Base-by-base conservation (phyloP, 92 coral and sea anemone genomes). In the Epizoanthus rinbou region DNA sequence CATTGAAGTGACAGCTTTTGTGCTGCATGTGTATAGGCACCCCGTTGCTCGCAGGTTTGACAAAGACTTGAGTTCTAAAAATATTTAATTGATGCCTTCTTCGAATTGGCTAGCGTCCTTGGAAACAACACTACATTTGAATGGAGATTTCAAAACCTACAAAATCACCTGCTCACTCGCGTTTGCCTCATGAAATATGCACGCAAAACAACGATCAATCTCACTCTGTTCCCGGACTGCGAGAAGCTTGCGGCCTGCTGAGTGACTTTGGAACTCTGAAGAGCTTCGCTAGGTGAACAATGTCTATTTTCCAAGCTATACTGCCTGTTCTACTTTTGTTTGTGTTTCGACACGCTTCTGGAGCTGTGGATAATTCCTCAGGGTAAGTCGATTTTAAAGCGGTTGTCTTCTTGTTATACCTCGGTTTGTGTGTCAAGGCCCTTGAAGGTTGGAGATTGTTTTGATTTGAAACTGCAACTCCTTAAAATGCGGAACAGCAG, bases 141-240 rank as follows among this genome's bases (percentile, higher is more conserved):
- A 78, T 78, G 41, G 50, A 14, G 66, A 78, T 62, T 65, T 78
- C 25, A 23, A 62, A 62, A 67, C 73, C 58, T 19, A 43, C 56
- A 58, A 78, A 78, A 78, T 60, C 82, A 78, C 82, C 82, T 78
- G 82, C 28, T 57, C 21, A 43, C 3, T 4, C 9, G 47, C 21
- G 22, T 78, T 50, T 60, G 41, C 21, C 43, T 78, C 82, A 78
- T 78, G 56, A 78, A 78, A 78, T 78, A 78, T 78, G 82, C 66
- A 78, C 57, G 24, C 39, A 43, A 21, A 62, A 37, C 22, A 60
- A 23, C 82, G 82, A 22, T 31, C 54, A 52, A 33, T 43, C 25
- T 78, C 82, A 78, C 58, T 62, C 39, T 35, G 7, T 41, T 15
- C 71, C 58, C 21, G 21, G 71, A 62, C 7, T 22, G 24, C 56